phyloP scores from a whole-genome alignment of 2,888 invertebrate species.

The Kuschelorhynchus macadamiae region DNA sequence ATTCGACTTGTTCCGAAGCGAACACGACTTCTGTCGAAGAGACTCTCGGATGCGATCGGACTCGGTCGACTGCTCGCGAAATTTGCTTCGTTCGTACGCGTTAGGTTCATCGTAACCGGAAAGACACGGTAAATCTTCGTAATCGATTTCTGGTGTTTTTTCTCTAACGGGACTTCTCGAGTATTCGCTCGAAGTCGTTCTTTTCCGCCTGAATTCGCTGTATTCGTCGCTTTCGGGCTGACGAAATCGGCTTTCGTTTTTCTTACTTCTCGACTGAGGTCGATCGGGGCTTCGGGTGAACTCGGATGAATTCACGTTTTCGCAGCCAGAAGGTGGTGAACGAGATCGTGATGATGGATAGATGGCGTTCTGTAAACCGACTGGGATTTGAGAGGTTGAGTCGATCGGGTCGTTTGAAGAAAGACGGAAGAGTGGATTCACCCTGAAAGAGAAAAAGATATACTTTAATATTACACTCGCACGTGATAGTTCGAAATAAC shows the following conservation, averaged over 20 bases:
- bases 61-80: background rate
- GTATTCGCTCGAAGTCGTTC: background rate
- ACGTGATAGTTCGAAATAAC: background rate
- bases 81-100: background rate
- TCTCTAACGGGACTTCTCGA: slow-evolving; percentile 8
- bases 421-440: slow-evolving; percentile 37
- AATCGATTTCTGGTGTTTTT: slow-evolving; percentile 46
- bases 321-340: slow-evolving; percentile 23
- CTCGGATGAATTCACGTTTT: background rate
- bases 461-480: background rate
- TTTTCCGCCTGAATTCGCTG: slow-evolving; percentile 1
- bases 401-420: slow-evolving; percentile 4
- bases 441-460: slow-evolving; percentile 22
- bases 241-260: background rate
- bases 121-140: slow-evolving; percentile 14
- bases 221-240: slow-evolving; percentile 1
- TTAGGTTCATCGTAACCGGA: slow-evolving; percentile 9
- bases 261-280: slow-evolving; percentile 1
- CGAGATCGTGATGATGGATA: background rate
- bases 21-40: slow-evolving; percentile 2
- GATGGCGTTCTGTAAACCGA: no score
- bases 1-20: slow-evolving; percentile 31
- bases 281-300: slow-evolving; percentile 20
- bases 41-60: slow-evolving; percentile 11
- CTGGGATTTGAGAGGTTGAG: background rate